These are phyloP conservation scores for Pantherophis alleghaniensis DNA, from an alignment of 2,797 vertebrate genomes.

Conservation along the genomic window DNA sequence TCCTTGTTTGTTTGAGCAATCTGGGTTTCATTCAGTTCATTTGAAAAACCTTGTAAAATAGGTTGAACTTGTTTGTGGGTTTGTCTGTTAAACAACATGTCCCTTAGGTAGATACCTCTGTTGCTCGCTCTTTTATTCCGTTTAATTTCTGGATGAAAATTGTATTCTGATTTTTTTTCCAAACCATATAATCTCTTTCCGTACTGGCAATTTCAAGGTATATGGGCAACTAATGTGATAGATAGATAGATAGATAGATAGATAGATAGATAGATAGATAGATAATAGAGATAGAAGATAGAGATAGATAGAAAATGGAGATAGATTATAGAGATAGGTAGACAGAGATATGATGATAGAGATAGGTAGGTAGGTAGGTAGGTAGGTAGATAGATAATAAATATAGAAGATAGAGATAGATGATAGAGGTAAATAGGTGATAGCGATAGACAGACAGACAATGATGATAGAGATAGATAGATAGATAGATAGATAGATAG, in stretches of 20 bases:
- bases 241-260: background rate
- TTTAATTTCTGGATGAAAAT: background rate
- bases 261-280: too few species aligned
- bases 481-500: too few species aligned
- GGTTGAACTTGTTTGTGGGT: background rate
- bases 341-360: too few species aligned
- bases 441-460: too few species aligned
- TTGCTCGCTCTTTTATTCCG: background rate
- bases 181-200: background rate
- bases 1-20: background rate
- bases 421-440: too few species aligned
- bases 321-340: too few species aligned
- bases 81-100: slow-evolving; percentile 17
- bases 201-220: background rate
- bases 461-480: too few species aligned
- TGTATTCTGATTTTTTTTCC: background rate
- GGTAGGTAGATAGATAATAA: too few species aligned
- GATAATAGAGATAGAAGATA: too few species aligned
- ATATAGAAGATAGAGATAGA: too few species aligned
- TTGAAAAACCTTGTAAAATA: background rate
- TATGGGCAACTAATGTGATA: background rate
- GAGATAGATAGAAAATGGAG: too few species aligned
- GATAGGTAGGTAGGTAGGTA: too few species aligned
- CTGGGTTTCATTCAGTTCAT: background rate
- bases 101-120: slow-evolving; percentile 27